phyloP scores from a whole-genome alignment of 2,113 vertebrate species.

The Etia nguti region DNA sequence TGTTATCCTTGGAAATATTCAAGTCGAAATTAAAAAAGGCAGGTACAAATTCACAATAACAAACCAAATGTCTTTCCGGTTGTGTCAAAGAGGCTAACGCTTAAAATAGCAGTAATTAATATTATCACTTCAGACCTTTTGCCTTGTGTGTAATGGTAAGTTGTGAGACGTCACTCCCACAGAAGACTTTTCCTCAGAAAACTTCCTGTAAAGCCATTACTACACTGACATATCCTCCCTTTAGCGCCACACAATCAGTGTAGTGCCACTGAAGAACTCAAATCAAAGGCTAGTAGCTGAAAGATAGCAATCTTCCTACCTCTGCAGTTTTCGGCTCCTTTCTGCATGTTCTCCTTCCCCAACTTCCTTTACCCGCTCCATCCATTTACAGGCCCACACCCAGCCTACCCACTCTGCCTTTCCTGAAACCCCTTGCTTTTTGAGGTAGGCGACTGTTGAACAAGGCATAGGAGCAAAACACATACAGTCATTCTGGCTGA shows the following conservation, averaged over 20 bases:
- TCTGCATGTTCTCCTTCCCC: neutral
- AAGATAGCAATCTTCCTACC: slow-evolving; percentile 6
- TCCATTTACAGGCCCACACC: neutral
- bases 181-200: neutral
- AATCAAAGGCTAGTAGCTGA: neutral
- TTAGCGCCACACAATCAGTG: neutral
- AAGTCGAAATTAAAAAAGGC: neutral
- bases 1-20: neutral
- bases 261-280: neutral
- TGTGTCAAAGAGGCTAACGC: neutral
- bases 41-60: neutral
- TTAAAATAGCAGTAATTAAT: neutral
- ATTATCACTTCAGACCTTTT: neutral
- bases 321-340: neutral
- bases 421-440: neutral
- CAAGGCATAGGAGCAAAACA: slow-evolving; percentile 4
- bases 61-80: neutral
- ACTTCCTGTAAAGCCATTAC: neutral
- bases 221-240: neutral
- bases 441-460: neutral
- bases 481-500: neutral
- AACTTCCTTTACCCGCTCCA: neutral
- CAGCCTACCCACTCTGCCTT: neutral
- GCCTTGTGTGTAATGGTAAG: neutral
- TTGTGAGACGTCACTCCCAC: neutral